Base-by-base conservation (phyloP, 1,140 invertebrate species). In the Bombus affinis region DNA sequence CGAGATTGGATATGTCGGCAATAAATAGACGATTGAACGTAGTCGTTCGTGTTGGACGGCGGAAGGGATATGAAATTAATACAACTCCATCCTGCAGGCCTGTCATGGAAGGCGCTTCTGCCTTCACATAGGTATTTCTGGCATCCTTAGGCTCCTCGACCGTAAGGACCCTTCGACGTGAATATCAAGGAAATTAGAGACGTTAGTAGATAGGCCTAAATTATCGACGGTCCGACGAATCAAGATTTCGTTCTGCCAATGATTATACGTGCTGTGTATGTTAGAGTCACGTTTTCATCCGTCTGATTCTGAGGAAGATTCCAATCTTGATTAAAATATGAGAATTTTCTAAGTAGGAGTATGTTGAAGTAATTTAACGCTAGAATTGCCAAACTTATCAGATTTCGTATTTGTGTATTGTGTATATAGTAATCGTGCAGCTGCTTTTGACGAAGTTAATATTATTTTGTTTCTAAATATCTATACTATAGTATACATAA, bases 181-280 rank as follows among this genome's bases (percentile, higher is more conserved):
- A 94, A 93, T 94, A 94, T 95, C 93, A 93, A 94, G 94, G 94
- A 95, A 95, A 95, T 95, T 94, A 94, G 93, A 92, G 88, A 91
- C 88, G 87, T 79, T 78, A 74, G 70, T 88, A 90, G 92, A 89
- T 91, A 89, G 86, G 87, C 90, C 88, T 92, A 89, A 91, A 92
- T 93, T 89, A 92, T 92, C 78, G 81, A 88, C 76, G 89, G 80
- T 92, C 83, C 87, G 80, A 74, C 79, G 84, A 75, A 90, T 80
- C 71, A 65, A 66, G 68, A 88, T 88, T 88, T 83, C 53, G 57
- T 81, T 42, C 59, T 65, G 72, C n/a, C 62, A 81, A 86, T 74
- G 59, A 81, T 86, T 83, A 78, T 68, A 42, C 3, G 10, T 66
- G 25, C 44, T 39, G 10, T 80, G 28, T 47, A 28, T 42, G 32